Percentiles rank a stretch among this genome's conserved stretches.
Conservation (phyloP, 2,113 vertebrate species). For the Ictidomys tridecemlineatus region DNA sequence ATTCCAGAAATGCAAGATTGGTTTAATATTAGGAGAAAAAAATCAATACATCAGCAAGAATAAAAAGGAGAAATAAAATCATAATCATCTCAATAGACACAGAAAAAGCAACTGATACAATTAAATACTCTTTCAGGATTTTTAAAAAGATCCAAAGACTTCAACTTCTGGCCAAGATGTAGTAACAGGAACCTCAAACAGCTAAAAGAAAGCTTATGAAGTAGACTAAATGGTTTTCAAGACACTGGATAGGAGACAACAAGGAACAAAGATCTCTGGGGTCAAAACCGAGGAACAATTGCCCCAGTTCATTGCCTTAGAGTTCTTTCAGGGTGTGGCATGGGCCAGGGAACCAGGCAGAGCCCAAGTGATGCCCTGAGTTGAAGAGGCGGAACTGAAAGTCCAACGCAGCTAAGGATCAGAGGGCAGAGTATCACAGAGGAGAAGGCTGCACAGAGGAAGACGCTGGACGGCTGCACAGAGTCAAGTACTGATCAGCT, state of each 20-base stretch:
- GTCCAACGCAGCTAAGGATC: background rate
- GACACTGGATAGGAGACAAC: background rate
- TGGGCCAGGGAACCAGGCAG: background rate
- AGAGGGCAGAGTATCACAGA: background rate
- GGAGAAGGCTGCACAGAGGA: background rate
- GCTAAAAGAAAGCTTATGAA: background rate
- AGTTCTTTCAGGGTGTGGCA: background rate
- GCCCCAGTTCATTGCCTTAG: background rate
- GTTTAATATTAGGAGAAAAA: background rate
- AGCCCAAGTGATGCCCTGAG: background rate
- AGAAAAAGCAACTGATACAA: slow-evolving; percentile 32
- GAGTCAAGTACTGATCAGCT: background rate
- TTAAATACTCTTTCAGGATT: slow-evolving; percentile 31
- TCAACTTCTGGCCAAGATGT: background rate
- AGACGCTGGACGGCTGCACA: background rate
- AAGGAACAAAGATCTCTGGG: background rate
- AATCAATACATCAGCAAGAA: slow-evolving; percentile 18
- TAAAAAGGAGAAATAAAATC: background rate
- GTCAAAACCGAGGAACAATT: background rate
- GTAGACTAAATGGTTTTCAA: background rate
- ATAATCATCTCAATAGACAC: background rate
- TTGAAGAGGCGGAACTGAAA: background rate
- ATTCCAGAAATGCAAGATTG: slow-evolving; percentile 22
- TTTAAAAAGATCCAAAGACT: background rate
- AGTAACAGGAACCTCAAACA: slow-evolving; percentile 11